These are phyloP conservation scores for Squalus acanthias DNA, from an alignment of 2,797 vertebrate species.

Conservation along the genomic window DNA sequence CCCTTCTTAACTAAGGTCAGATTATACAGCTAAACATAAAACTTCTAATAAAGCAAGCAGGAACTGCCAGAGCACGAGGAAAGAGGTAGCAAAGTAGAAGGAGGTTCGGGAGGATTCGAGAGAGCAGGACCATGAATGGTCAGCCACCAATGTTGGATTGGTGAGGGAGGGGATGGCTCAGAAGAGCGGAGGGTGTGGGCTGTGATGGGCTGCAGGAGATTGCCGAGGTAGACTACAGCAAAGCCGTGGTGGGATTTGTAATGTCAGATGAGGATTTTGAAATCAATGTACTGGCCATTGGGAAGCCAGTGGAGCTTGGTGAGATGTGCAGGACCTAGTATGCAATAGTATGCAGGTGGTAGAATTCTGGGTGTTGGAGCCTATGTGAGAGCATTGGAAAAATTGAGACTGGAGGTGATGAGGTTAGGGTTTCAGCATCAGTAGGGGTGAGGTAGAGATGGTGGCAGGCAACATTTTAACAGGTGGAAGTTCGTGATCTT, in stretches of 20 bases:
- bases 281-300: background rate
- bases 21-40: background rate
- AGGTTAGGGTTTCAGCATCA: background rate
- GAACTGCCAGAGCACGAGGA: background rate
- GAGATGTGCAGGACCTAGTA: background rate
- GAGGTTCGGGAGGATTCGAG: background rate
- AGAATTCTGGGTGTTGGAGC: background rate
- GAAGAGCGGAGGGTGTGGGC: background rate
- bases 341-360: background rate
- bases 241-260: background rate
- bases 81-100: background rate
- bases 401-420: background rate
- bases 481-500: no score
- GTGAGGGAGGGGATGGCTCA: background rate
- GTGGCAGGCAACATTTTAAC: background rate
- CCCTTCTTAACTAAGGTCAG: background rate
- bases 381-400: background rate
- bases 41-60: background rate
- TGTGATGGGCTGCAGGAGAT: background rate
- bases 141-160: background rate
- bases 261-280: background rate
- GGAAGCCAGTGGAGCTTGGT: background rate
- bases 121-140: background rate
- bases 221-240: background rate
- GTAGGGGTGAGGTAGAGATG: background rate